Conservation (phyloP, 2,888 invertebrate species). For the Aleiodes testaceus region DNA sequence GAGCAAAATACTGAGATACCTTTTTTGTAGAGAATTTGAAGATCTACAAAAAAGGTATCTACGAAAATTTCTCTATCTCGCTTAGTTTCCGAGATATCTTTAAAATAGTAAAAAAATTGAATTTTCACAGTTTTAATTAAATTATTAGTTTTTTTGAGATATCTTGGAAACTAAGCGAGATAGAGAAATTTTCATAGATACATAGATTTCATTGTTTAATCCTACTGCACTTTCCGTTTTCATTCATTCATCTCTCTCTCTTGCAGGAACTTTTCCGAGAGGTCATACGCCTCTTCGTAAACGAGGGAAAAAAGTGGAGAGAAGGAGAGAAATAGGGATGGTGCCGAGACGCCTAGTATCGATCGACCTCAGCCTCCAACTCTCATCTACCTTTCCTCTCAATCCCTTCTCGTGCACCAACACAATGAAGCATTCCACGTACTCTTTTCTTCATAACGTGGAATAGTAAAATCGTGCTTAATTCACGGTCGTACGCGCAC, state of each 20-base stretch:
- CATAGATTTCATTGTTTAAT: no score
- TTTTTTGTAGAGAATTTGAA: no score
- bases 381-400: slow-evolving; percentile 40
- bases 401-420: slow-evolving; percentile 41
- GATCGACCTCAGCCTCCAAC: slow-evolving; percentile 53
- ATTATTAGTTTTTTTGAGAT: no score
- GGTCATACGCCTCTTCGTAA: slow-evolving; percentile 54
- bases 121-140: no score
- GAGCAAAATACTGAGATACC: no score
- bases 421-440: slow-evolving; percentile 47
- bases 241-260: slow-evolving; percentile 42
- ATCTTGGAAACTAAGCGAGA: neutral
- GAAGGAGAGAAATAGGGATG: slow-evolving; percentile 24
- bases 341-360: slow-evolving; percentile 54
- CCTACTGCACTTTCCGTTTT: slow-evolving; percentile 38
- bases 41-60: no score
- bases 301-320: slow-evolving; percentile 9
- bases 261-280: slow-evolving; percentile 34
- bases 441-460: slow-evolving; percentile 55
- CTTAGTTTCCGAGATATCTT: no score
- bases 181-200: slow-evolving; percentile 37
- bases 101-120: no score
- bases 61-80: no score
- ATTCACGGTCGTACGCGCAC: slow-evolving; percentile 51
- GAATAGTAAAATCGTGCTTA: slow-evolving; percentile 59